Evolutionary conservation across 1,140 invertebrate species (phyloP), one percentile per base, ranked within the genome.

Genomic region (Pachypsylla venusta): DNA sequence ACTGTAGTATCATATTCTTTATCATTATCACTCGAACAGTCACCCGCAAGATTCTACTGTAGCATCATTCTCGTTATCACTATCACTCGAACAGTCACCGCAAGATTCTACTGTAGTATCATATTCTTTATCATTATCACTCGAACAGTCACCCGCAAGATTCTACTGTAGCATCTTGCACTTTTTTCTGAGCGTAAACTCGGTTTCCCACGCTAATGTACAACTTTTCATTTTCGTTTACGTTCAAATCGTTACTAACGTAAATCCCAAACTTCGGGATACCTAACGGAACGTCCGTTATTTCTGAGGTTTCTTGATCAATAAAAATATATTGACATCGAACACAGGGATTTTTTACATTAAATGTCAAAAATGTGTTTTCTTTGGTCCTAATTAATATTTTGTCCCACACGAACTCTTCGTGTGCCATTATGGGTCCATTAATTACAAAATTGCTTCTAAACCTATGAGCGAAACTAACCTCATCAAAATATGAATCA

Each of bases 261-360:
- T 90, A 89, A 58, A 89, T 79, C 25, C 88, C 88, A 70, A 90
- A 90, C 57, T 74, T 74, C 59, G 87, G 73, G 76, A 87, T 88
- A 16, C 86, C 86, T 60, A 96, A 71, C 2, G 91, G 89, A 71
- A 93, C 90, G 1, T 83, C 77, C 13, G 84, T 86, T 66, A 85
- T 86, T 66, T 81, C 69, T 1, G 87, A 88, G 13, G 82, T 91
- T 13, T 75, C 74, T 74, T 93, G 92, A 73, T 95, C 83, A 59
- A 95, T 85, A 65, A 91, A 94, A 53, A 96, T 84, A 87, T 95
- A 95, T 72, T 93, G 89, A 70, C 93, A 97, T 58, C 93, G 79
- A 10, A 80, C 82, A 67, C 93, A 96, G 27, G 79, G 77, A 1
- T 86, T 84, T 63, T 82, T 78, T 42, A 83, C 79, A 81, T 89